A percentile compares a stretch with the other conserved stretches of the same genome.
These are phyloP conservation scores for Tribolium madens DNA, from an alignment of 1,140 invertebrate genomes.

Conservation along the genomic window DNA sequence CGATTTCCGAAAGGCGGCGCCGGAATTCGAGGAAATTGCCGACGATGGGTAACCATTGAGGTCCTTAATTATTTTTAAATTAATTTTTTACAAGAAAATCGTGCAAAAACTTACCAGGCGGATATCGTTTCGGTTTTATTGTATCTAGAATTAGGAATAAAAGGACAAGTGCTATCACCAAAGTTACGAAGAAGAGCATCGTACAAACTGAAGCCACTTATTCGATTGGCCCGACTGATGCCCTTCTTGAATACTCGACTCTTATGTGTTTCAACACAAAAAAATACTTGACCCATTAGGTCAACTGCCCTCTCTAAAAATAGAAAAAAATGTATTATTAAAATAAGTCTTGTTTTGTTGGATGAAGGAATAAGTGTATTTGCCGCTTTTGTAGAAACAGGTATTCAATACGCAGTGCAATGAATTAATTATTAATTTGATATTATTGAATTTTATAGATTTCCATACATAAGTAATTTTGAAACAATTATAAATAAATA, in stretches of 20 bases:
- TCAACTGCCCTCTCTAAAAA: conserved; percentile 20
- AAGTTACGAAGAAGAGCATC: not conserved
- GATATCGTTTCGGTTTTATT: conserved; percentile 15
- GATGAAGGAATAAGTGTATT: not conserved
- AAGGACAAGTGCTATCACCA: not conserved
- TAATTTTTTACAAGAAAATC: not conserved
- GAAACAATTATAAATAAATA: too few relatives aligned
- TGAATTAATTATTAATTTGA: too few relatives aligned
- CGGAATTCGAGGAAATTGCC: conserved; percentile 55
- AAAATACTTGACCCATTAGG: conserved; percentile 16
- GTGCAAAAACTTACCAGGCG: conserved; percentile 8
- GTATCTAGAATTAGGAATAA: conserved; percentile 15
- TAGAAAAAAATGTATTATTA: conserved; percentile 3
- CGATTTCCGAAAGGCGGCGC: conserved; percentile 45
- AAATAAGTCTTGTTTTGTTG: not conserved
- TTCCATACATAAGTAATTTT: too few relatives aligned
- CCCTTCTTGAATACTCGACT: conserved; percentile 16
- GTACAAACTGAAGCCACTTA: conserved; percentile 6
- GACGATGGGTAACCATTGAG: conserved; percentile 59
- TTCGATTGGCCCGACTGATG: conserved; percentile 13
- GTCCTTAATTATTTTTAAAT: conserved; percentile 53
- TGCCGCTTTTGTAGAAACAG: not conserved
- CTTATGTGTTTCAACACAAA: conserved; percentile 26
- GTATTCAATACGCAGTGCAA: too few relatives aligned
- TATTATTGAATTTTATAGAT: too few relatives aligned